Evolutionary conservation across 1,140 invertebrate species (phyloP), one percentile per base, ranked within the genome.

Genomic region (Conopomorpha cramerella): DNA sequence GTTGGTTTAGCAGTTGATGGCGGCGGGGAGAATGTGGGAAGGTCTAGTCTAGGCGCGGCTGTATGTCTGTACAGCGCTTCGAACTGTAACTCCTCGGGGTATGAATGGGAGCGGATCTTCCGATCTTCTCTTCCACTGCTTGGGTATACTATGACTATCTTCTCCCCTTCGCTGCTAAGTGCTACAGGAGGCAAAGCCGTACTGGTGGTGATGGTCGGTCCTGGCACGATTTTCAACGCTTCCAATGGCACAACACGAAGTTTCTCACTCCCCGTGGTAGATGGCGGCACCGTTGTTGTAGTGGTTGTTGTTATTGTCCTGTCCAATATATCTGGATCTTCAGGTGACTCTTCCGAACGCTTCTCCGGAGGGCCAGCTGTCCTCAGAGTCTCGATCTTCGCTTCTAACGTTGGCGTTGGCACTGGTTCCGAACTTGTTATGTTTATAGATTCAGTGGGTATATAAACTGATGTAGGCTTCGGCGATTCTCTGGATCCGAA

Each of bases 111-210:
- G 19, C 61, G 59, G 23, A 79, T 77, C 39, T 76, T 79, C 13
- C 72, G 53, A 30, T 77, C 76, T 27, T 78, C 72, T 43, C 76
- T 59, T 0, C 59, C 64, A 41, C 76, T 77, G 32, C 63, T 77
- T 2, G 77, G 77, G 45, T 78, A 79, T 3, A 79, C 77, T 16
- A 79, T 79, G 1, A 79, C 54, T 14, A 79, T 66, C 36, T 77
- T 77, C 41, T 79, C 62, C 1, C 65, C 64, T 16, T 68, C 59
- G 32, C 68, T 70, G 14, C 59, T 51, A 18, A 79, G 36, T 10
- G 73, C 70, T 2, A 76, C 50, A 0, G 77, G 64, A 4, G 72
- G 66, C 30, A 79, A 45, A 0, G 77, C 71, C 0, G 70, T 78
- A 33, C 68, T 76, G 0, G 71, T 68, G 0, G 64, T 52, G 3